phyloP scores from a whole-genome alignment of 2,888 invertebrate species.

The Zhengitettix transpicula region DNA sequence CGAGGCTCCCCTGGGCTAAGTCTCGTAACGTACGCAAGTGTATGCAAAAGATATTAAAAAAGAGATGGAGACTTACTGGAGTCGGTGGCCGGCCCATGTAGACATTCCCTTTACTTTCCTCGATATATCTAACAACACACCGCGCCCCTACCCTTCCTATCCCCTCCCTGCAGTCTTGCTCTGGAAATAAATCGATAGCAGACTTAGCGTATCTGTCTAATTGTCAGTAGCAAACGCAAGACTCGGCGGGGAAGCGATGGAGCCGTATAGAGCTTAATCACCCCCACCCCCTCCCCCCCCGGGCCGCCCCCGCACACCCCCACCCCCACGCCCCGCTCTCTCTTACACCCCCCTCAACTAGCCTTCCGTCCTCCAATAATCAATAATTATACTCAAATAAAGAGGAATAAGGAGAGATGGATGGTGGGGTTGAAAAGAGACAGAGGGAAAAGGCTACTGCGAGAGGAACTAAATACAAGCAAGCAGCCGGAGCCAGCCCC shows the following conservation, averaged over 20 bases:
- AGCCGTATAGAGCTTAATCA: slow-evolving; percentile 40
- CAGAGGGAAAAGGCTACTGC: not conserved
- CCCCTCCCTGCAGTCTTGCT: not conserved
- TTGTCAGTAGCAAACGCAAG: slow-evolving; percentile 25
- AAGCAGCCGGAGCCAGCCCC: slow-evolving; percentile 1
- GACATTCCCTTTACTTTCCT: not conserved
- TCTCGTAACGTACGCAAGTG: too few species aligned
- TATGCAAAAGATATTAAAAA: too few species aligned
- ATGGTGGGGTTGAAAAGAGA: slow-evolving; percentile 5
- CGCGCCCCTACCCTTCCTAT: not conserved
- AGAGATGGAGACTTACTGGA: too few species aligned
- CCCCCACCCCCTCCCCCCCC: slow-evolving; percentile 23
- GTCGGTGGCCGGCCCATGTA: not conserved
- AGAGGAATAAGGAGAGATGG: slow-evolving; percentile 13
- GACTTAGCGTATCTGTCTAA: slow-evolving; percentile 28
- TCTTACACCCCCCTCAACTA: slow-evolving; percentile 19
- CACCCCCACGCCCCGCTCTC: slow-evolving; percentile 15
- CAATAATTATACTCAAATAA: slow-evolving; percentile 15
- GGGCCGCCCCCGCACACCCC: slow-evolving; percentile 21
- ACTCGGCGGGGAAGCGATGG: slow-evolving; percentile 11
- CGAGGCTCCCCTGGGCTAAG: too few species aligned
- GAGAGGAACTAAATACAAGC: slow-evolving; percentile 6
- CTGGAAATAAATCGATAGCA: slow-evolving; percentile 12
- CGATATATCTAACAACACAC: not conserved
- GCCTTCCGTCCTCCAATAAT: slow-evolving; percentile 14